Conservation (phyloP, 2,888 invertebrate genomes). For the Trachelus stipa region DNA sequence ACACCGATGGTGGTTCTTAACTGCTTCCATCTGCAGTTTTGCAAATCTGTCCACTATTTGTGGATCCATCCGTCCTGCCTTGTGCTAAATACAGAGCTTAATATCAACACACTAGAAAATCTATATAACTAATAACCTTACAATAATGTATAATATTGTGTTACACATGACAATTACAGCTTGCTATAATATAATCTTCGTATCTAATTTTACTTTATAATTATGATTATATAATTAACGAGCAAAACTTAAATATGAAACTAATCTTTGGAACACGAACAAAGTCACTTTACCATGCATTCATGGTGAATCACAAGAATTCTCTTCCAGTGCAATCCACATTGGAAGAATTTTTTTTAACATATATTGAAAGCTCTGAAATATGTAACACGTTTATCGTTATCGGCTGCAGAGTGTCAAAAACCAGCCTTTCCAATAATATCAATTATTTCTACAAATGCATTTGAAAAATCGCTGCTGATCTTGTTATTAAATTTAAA, state of each 20-base stretch:
- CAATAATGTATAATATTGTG: not conserved
- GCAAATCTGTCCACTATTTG: not conserved
- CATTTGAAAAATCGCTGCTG: not conserved
- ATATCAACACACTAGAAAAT: constrained; percentile 8
- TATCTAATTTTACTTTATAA: not conserved
- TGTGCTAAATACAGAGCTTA: not conserved
- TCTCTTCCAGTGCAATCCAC: too few relatives aligned
- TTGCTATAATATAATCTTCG: not conserved
- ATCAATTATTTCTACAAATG: not conserved
- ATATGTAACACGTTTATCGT: not conserved
- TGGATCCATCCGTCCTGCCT: not conserved
- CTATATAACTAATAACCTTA: not conserved
- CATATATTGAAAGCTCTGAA: not conserved
- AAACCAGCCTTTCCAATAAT: not conserved
- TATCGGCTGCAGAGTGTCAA: too few relatives aligned
- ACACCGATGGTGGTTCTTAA: not conserved
- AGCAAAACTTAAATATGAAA: too few relatives aligned
- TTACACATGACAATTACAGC: not conserved
- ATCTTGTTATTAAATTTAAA: not conserved
- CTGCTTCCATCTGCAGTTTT: not conserved
- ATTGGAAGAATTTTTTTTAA: too few relatives aligned
- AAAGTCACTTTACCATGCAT: too few relatives aligned
- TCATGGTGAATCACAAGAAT: too few relatives aligned
- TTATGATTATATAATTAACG: too few relatives aligned
- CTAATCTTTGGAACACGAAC: too few relatives aligned